phyloP scores from a whole-genome alignment of 64 coral and sea anemone species.

The Orbicella faveolata region DNA sequence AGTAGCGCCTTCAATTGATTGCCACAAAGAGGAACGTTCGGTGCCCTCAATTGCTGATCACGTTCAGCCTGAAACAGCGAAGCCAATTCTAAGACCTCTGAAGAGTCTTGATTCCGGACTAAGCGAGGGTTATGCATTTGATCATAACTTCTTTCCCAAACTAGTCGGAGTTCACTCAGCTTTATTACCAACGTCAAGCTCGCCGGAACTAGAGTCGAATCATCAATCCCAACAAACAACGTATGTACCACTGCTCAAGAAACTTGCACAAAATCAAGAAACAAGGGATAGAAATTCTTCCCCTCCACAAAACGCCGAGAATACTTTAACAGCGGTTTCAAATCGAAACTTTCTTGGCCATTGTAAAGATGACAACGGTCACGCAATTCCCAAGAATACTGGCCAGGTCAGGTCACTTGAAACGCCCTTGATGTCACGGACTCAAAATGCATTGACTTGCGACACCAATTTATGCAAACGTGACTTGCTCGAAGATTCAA shows the following conservation, averaged over 20 bases:
- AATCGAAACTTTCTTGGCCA: background rate
- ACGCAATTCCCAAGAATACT: background rate
- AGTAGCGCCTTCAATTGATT: background rate
- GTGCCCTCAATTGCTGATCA: background rate
- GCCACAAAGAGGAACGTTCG: background rate
- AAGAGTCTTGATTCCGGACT: background rate
- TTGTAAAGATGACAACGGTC: background rate
- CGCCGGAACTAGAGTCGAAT: too few relatives aligned
- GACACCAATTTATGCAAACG: too few relatives aligned
- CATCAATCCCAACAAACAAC: background rate
- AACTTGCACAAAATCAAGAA: background rate
- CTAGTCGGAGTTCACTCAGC: background rate
- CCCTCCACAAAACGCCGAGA: background rate
- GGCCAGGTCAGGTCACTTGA: background rate
- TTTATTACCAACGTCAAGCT: background rate
- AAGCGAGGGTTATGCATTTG: background rate
- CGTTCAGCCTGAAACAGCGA: background rate
- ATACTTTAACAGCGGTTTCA: background rate
- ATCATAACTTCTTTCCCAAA: constrained; percentile 14
- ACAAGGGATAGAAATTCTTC: background rate
- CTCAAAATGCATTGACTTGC: too few relatives aligned
- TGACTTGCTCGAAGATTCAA: background rate
- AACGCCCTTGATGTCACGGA: too few relatives aligned
- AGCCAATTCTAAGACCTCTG: background rate
- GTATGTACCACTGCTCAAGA: background rate